A percentile compares a stretch with the other conserved stretches of the same genome.
These are phyloP conservation scores for Drosophila insularis DNA, from an alignment of 1,140 invertebrate genomes.

Conservation along the genomic window DNA sequence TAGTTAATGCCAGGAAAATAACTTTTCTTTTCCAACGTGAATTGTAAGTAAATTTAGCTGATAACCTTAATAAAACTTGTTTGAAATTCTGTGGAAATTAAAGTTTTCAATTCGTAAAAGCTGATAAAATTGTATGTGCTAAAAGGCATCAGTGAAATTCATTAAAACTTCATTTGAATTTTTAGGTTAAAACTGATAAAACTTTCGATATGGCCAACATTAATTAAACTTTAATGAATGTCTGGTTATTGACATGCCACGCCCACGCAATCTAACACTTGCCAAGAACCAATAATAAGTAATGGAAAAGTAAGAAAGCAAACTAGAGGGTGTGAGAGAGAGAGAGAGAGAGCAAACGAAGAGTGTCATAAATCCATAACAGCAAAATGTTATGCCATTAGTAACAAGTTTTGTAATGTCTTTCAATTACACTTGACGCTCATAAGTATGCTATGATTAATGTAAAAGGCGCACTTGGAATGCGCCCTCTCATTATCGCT, in stretches of 20 bases:
- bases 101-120: not conserved
- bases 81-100: not conserved
- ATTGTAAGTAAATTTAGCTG: too few relatives aligned
- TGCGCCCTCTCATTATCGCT: constrained; percentile 63
- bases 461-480: constrained; percentile 65
- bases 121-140: not conserved
- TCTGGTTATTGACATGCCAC: constrained; percentile 38
- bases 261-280: constrained; percentile 48
- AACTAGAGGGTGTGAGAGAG: not conserved
- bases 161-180: constrained; percentile 10
- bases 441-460: constrained; percentile 80
- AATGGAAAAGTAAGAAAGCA: constrained; percentile 24
- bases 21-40: too few relatives aligned
- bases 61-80: not conserved
- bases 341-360: not conserved
- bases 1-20: too few relatives aligned
- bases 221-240: constrained; percentile 18
- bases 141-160: not conserved
- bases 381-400: constrained; percentile 64
- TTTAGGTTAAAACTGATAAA: not conserved
- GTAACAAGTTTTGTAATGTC: constrained; percentile 76
- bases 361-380: constrained; percentile 72
- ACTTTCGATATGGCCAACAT: constrained; percentile 2
- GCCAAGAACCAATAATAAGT: constrained; percentile 55
- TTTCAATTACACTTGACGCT: constrained; percentile 77